Percentiles rank a stretch among this genome's conserved stretches.
Evolutionary conservation across 2,113 vertebrate species (phyloP).

Genomic region (Eurystomus gularis): DNA sequence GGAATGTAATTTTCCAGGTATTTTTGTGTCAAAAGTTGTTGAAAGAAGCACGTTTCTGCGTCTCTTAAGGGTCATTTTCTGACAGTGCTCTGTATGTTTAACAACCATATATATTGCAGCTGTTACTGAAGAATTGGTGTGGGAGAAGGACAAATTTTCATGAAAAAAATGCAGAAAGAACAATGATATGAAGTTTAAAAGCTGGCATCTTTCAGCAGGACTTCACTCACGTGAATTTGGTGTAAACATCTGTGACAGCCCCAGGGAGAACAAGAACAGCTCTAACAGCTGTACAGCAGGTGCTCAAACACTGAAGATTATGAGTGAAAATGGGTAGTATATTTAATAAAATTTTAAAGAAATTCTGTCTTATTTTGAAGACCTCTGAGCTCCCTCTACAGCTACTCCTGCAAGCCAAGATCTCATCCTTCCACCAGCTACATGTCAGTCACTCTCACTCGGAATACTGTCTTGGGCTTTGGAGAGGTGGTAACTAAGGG

Average conservation of each 20-base stretch:
- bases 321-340: neutral
- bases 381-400: neutral
- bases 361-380: neutral
- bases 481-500: neutral
- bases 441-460: neutral
- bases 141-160: neutral
- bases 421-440: neutral
- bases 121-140: neutral
- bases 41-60: neutral
- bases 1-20: neutral
- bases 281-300: neutral
- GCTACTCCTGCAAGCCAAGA: neutral
- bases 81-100: neutral
- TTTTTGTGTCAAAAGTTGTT: neutral
- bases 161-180: neutral
- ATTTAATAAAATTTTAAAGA: conserved; percentile 17
- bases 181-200: neutral
- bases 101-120: neutral
- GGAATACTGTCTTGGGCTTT: neutral
- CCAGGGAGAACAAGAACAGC: neutral
- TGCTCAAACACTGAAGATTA: conserved; percentile 4
- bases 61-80: neutral
- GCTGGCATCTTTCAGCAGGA: neutral
- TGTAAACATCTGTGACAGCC: neutral
- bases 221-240: neutral